phyloP scores from a whole-genome alignment of 2,797 vertebrate species.

The Acrossocheilus wenchowensis region DNA sequence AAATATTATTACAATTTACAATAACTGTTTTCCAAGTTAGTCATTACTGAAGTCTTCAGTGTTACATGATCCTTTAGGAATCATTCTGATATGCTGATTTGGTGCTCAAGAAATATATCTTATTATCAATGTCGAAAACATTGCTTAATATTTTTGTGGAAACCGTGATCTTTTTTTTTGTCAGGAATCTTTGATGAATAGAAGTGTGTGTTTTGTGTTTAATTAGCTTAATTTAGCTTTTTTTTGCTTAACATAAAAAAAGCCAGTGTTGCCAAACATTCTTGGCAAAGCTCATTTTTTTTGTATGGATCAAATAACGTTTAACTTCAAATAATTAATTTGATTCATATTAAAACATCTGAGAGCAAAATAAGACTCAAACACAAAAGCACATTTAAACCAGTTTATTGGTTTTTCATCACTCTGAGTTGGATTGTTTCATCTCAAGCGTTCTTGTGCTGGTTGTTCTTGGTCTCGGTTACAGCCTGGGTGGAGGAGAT shows the following conservation, averaged over 20 bases:
- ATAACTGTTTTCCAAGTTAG: neutral
- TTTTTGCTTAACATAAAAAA: neutral
- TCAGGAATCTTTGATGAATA: neutral
- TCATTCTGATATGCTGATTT: neutral
- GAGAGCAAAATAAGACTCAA: neutral
- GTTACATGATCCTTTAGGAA: neutral
- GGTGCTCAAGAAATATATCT: neutral
- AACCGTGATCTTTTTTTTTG: neutral
- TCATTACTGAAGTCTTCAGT: neutral
- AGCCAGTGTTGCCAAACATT: neutral
- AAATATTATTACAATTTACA: neutral
- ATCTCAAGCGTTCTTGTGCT: slow-evolving; percentile 18
- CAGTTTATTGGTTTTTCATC: slow-evolving; percentile 33
- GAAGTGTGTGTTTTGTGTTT: neutral
- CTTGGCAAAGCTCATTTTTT: neutral
- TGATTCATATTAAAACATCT: neutral
- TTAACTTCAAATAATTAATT: neutral
- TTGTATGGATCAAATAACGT: neutral
- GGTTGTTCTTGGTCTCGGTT: neutral
- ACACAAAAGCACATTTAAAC: slow-evolving; percentile 16
- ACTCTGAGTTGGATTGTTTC: neutral
- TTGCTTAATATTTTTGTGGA: neutral
- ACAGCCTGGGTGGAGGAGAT: slow-evolving; percentile 60
- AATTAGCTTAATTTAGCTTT: neutral
- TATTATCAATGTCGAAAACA: neutral